Conservation (phyloP, 2,888 invertebrate species). For the Allacma fusca region DNA sequence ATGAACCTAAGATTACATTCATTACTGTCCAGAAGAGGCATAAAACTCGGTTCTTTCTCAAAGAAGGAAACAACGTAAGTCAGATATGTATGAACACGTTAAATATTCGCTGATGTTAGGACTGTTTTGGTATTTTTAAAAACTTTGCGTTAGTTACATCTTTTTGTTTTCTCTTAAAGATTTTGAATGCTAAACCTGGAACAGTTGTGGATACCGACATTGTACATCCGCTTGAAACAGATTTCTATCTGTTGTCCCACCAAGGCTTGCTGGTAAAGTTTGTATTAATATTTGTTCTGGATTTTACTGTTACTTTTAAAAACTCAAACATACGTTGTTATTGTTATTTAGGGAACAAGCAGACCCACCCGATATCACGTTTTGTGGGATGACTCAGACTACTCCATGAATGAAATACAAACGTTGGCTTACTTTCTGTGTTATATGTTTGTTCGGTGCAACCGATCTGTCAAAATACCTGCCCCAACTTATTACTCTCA, state of each 20-base stretch:
- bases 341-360: constrained; percentile 63
- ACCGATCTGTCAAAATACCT: constrained; percentile 66
- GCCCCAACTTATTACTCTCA: constrained; percentile 49
- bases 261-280: constrained; percentile 65
- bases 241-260: constrained; percentile 68
- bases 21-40: constrained; percentile 71
- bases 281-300: constrained; percentile 48
- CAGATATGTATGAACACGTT: not conserved
- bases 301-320: not conserved
- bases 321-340: too few species aligned
- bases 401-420: constrained; percentile 79
- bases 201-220: constrained; percentile 68
- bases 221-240: constrained; percentile 67
- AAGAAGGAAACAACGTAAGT: constrained; percentile 64
- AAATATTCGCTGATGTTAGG: too few species aligned
- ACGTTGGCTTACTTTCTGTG: constrained; percentile 82
- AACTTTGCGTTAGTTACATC: not conserved
- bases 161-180: not conserved
- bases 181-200: constrained; percentile 67
- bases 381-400: constrained; percentile 78
- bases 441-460: constrained; percentile 85
- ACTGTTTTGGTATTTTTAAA: too few species aligned
- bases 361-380: constrained; percentile 73
- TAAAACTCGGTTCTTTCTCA: constrained; percentile 67
- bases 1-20: constrained; percentile 70